Evolutionary conservation across 2,888 invertebrate species (phyloP), one percentile per base, ranked within the genome.

Genomic region (Trichopria drosophilae): DNA sequence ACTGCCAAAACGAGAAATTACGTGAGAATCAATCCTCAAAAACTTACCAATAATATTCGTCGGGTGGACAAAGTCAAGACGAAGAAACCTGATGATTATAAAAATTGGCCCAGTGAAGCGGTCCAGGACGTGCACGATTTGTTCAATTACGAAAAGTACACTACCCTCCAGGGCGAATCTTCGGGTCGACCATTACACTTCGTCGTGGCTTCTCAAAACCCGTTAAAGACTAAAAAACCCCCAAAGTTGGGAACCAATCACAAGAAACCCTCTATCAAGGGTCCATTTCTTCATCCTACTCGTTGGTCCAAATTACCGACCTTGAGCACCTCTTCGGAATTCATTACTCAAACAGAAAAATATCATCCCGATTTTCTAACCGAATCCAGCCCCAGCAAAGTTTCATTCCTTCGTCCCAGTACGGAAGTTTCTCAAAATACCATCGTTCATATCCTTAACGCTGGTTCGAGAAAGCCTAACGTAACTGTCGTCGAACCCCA

Each of bases 131-230:
- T 57, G 2, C 62, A 69, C 4, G 73, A 73, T 53, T 48, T 72
- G 0, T 63, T 66, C 12, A 67, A 72, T 58, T 72, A 73, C 37
- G 65, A 75, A 3, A 70, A 67, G 35, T 73, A 75, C 31, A 72
- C 71, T 3, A 65, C 69, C 0, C 47, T 62, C 31, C 52, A 37
- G 19, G 52, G 50, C 16, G 18, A 48, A 56, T 18, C 31, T 24
- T n/a, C 53, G 44, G 23, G 34, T 40, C 6, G 47, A 54, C 3
- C 37, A n/a, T n/a, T n/a, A n/a, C n/a, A n/a, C n/a, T n/a, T n/a
- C n/a, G n/a, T n/a, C n/a, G n/a, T n/a, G n/a, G n/a, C n/a, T n/a
- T n/a, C n/a, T n/a, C n/a, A n/a, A n/a, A n/a, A n/a, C n/a, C n/a
- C n/a, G n/a, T n/a, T n/a, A n/a, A n/a, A n/a, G n/a, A n/a, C n/a